Evolutionary conservation across 2,797 vertebrate genomes (phyloP).

Genomic region (Gallirallus australis): DNA sequence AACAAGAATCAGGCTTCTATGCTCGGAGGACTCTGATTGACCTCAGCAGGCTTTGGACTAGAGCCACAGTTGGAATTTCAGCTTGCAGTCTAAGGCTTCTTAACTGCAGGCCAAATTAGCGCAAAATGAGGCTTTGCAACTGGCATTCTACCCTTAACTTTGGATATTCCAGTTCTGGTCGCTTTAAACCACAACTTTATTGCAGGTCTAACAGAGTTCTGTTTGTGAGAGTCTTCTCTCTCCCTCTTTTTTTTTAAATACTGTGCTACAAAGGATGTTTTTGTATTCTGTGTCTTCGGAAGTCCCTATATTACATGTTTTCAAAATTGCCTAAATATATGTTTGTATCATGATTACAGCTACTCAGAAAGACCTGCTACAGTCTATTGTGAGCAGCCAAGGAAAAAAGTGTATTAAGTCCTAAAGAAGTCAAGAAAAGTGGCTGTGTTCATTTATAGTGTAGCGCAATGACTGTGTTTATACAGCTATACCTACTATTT

Average conservation of each 20-base stretch:
- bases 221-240: slow-evolving; percentile 51
- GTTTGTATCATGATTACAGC: slow-evolving; percentile 42
- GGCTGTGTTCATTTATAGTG: slow-evolving; percentile 71
- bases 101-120: slow-evolving; percentile 61
- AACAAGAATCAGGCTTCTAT: slow-evolving; percentile 55
- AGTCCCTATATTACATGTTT: slow-evolving; percentile 63
- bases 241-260: not conserved
- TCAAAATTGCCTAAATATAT: slow-evolving; percentile 61
- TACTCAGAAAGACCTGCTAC: slow-evolving; percentile 48
- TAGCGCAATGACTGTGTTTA: slow-evolving; percentile 68
- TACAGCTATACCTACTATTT: slow-evolving; percentile 66
- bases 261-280: slow-evolving; percentile 57
- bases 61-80: slow-evolving; percentile 67
- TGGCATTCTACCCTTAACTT: slow-evolving; percentile 58
- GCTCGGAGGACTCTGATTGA: slow-evolving; percentile 51
- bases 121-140: slow-evolving; percentile 53
- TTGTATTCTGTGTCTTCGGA: slow-evolving; percentile 59
- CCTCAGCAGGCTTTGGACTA: slow-evolving; percentile 63
- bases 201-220: slow-evolving; percentile 59
- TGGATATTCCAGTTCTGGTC: slow-evolving; percentile 67
- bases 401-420: slow-evolving; percentile 54
- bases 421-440: slow-evolving; percentile 67
- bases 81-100: slow-evolving; percentile 65
- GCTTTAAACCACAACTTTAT: slow-evolving; percentile 50
- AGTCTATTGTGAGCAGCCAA: slow-evolving; percentile 69